Base-by-base conservation (phyloP, 2,888 invertebrate species). In the Phlogophora meticulosa region DNA sequence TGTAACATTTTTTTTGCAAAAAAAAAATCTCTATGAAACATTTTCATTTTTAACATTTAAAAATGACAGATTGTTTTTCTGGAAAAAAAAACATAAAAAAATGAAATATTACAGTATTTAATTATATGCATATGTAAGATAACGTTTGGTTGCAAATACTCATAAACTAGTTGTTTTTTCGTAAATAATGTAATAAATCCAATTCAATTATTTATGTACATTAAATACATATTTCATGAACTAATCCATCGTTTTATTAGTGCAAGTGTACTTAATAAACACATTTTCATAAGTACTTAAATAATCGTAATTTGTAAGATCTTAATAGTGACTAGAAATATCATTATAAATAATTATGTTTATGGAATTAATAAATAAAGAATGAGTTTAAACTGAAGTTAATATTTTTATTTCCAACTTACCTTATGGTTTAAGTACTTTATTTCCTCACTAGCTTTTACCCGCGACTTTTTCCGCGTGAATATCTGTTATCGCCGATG, bases 341-440 rank as follows among this genome's bases (percentile, higher is more conserved):
- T 80, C 84, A 85, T 85, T 93, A 92, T 76, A 84, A 87, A 92
- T 74, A 83, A 78, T 82, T 74, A 81, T 92, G 91, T 92, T 92
- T 93, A 92, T 93, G 91, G 87, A 92, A 91, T 89, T 88, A 92
- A 90, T 93, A 90, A 93, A 93, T 92, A 92, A 92, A 93, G 83
- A 85, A 88, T 89, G 88, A 88, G 88, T 89, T 90, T 88, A 86
- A 86, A 76, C 72, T 64, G 66, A 73, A 81, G 64, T 42, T 15
- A 0, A 3, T 11, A n/a, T 42, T 40, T 45, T 66, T 40, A 20
- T 11, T 11, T 28, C 28, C 5, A 2, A 28, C 28, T 28, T 28
- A 28, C 28, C 28, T n/a, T n/a, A n/a, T n/a, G n/a, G n/a, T n/a
- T n/a, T n/a, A n/a, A n/a, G n/a, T n/a, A n/a, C n/a, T n/a, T n/a